Evolutionary conservation across 92 coral and sea anemone genomes (phyloP).

Genomic region (Pocillopora meandrina): DNA sequence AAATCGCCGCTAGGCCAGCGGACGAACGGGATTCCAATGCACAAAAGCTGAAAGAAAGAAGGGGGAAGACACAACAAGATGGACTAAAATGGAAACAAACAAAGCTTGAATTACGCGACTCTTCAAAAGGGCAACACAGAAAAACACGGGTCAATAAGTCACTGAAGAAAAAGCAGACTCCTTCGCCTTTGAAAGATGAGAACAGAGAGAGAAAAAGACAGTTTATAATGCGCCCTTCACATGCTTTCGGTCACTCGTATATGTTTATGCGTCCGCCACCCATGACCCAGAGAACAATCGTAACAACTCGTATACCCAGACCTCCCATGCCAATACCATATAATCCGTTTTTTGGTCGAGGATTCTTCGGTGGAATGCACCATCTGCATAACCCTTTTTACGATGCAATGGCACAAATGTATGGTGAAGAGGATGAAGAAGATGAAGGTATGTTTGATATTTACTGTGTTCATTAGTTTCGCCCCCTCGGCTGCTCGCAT

Average conservation of each 20-base stretch:
- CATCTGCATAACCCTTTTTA: conserved; percentile 23
- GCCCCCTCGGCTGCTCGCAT: background rate
- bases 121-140: conserved; percentile 39
- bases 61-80: conserved; percentile 43
- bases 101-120: conserved; percentile 42
- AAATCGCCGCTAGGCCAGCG: conserved; percentile 47
- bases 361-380: conserved; percentile 51
- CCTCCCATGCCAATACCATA: conserved; percentile 92
- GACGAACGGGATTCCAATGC: conserved; percentile 13
- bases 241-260: conserved; percentile 68
- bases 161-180: conserved; percentile 14
- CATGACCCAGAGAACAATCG: conserved; percentile 94
- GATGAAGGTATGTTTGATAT: conserved; percentile 59
- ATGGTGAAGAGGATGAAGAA: conserved; percentile 67
- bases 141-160: conserved; percentile 51
- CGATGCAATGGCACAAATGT: conserved; percentile 46
- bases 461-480: background rate
- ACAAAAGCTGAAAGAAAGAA: conserved; percentile 19
- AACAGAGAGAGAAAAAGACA: conserved; percentile 87
- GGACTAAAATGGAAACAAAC: conserved; percentile 44
- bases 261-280: conserved; percentile 97
- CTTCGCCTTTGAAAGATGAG: conserved; percentile 56
- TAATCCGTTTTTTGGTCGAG: conserved; percentile 58
- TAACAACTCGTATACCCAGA: conserved; percentile 95
- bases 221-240: conserved; percentile 79